These are phyloP conservation scores for Sapayoa aenigma DNA, from an alignment of 2,113 vertebrate species.

Conservation along the genomic window DNA sequence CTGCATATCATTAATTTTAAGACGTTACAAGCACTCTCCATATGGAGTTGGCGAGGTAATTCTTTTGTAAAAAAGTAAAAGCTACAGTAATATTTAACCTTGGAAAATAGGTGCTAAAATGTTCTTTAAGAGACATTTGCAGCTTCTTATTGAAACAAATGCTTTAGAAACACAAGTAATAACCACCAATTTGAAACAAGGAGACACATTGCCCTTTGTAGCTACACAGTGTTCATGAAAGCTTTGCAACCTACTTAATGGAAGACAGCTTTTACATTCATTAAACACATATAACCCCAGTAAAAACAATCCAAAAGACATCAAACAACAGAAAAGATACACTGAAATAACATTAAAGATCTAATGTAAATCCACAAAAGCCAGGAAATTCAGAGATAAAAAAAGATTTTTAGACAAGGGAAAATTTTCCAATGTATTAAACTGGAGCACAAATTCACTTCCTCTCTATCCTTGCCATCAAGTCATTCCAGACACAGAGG, in stretches of 20 bases:
- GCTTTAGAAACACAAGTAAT: not conserved
- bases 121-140: not conserved
- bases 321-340: slow-evolving; percentile 50
- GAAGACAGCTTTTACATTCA: slow-evolving; percentile 49
- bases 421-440: slow-evolving; percentile 60
- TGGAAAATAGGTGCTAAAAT: not conserved
- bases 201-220: not conserved
- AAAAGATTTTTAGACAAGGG: slow-evolving; percentile 36
- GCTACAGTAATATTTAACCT: not conserved
- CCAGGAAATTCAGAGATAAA: slow-evolving; percentile 71
- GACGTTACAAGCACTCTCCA: not conserved
- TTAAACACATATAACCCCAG: slow-evolving; percentile 36
- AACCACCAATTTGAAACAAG: not conserved
- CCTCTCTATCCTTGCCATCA: slow-evolving; percentile 54
- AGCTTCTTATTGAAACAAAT: not conserved
- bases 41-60: not conserved
- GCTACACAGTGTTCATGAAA: not conserved
- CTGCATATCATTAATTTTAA: not conserved
- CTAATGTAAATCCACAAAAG: slow-evolving; percentile 63
- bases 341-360: slow-evolving; percentile 59
- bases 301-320: slow-evolving; percentile 56
- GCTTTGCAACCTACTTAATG: slow-evolving; percentile 9
- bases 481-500: slow-evolving; percentile 35
- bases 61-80: not conserved
- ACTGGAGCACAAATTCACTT: slow-evolving; percentile 52